A percentile compares a stretch with the other conserved stretches of the same genome.
phyloP scores from a whole-genome alignment of 2,888 invertebrate species.

The Electrophaes corylata region DNA sequence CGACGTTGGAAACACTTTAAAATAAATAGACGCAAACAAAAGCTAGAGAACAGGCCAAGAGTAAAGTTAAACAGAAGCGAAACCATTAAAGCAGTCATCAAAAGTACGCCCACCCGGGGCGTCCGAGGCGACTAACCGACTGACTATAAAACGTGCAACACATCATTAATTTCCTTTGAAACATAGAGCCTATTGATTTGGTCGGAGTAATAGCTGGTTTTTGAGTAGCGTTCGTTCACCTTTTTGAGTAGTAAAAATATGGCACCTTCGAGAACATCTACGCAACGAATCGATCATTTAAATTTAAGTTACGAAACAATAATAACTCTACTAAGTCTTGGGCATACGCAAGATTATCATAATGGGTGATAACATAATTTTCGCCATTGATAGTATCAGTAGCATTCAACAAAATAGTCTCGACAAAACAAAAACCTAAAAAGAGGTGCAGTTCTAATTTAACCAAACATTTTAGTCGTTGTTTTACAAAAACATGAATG shows the following conservation, averaged over 20 bases:
- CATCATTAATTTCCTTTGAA: slow-evolving; percentile 43
- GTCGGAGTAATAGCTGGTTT: slow-evolving; percentile 55
- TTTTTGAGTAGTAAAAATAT: slow-evolving; percentile 37
- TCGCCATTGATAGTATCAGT: not conserved
- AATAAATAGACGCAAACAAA: slow-evolving; percentile 41
- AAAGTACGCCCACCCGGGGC: slow-evolving; percentile 58
- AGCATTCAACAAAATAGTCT: not conserved
- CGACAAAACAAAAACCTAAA: too few relatives aligned
- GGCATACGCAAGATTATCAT: not conserved
- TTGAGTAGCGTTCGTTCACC: slow-evolving; percentile 62
- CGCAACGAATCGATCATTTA: not conserved
- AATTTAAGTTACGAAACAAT: not conserved
- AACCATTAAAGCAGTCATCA: slow-evolving; percentile 60
- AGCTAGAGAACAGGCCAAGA: slow-evolving; percentile 34
- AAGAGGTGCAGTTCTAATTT: too few relatives aligned
- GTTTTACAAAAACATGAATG: slow-evolving; percentile 15
- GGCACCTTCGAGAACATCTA: slow-evolving; percentile 18
- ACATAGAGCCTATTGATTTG: slow-evolving; percentile 46
- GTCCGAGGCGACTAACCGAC: slow-evolving; percentile 47
- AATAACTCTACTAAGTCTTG: not conserved
- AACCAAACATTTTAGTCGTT: not conserved
- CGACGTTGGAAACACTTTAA: slow-evolving; percentile 24
- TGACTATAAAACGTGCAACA: slow-evolving; percentile 45
- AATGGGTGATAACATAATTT: not conserved
- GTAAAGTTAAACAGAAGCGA: slow-evolving; percentile 44